Evolutionary conservation across 1,140 invertebrate species (phyloP), one percentile per base, ranked within the genome.

Genomic region (Diorhabda sublineata): DNA sequence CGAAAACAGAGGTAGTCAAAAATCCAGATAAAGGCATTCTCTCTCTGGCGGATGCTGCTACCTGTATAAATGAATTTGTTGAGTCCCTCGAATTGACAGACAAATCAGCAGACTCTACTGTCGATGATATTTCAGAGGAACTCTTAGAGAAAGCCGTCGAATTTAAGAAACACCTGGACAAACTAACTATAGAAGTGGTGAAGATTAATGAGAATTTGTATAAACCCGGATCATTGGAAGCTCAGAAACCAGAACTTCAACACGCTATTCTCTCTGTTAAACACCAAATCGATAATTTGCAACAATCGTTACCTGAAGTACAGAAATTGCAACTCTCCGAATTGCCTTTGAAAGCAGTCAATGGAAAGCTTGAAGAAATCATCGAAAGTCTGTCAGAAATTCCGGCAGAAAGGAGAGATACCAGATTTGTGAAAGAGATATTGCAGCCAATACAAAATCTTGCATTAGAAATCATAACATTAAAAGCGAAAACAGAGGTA

Each of bases 141-240:
- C 3, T 52, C n/a, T 2, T 52, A 2, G 47, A 52, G 2, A 52
- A 52, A n/a, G 2, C 47, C 6, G 47, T 4, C n/a, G n/a, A n/a
- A 8, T 6, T 52, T 52, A 60, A 26, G 52, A 9, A 64, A 5
- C 8, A 57, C 11, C 59, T 71, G 41, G 59, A 73, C 52, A 57
- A 66, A 63, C 59, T 74, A 26, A 61, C 68, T 45, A 47, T 58
- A 5, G 47, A 71, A 45, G n/a, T 73, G 41, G 67, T 73, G 8
- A 44, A 68, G 57, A 45, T 70, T 41, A 70, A 65, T 58, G 58
- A 60, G 60, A 56, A 52, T 6, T 0, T 64, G 9, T 45, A 62
- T 11, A 71, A 68, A 64, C 69, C 71, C 42, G 66, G 71, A 68
- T 26, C 63, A 66, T 44, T 64, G 11, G n/a, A 66, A 61, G 44